Evolutionary conservation across 2,797 vertebrate genomes (phyloP).

Genomic region (Sphenodon punctatus): DNA sequence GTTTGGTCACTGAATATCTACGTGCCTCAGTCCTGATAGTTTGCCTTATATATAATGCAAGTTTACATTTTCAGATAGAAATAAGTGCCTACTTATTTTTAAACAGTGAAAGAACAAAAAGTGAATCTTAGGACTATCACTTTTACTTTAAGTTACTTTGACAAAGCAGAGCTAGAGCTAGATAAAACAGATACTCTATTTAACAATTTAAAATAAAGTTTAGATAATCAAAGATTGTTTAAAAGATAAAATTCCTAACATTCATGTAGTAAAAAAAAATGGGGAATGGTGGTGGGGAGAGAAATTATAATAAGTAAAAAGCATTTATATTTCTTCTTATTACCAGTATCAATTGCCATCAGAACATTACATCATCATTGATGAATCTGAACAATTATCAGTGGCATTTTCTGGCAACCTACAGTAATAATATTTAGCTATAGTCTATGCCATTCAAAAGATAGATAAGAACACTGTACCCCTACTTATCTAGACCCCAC

Average conservation of each 20-base stretch:
- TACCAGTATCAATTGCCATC: too few relatives aligned
- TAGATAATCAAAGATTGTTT: not conserved
- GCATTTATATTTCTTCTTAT: not conserved
- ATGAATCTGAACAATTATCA: too few relatives aligned
- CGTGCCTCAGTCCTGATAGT: constrained; percentile 9
- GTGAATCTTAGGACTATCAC: not conserved
- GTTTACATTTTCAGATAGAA: not conserved
- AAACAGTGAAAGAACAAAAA: not conserved
- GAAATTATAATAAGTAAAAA: not conserved
- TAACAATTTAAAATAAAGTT: not conserved
- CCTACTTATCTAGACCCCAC: too few relatives aligned
- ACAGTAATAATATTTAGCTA: not conserved
- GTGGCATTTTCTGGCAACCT: not conserved
- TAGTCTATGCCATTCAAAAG: not conserved
- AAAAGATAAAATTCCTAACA: not conserved
- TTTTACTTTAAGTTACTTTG: not conserved
- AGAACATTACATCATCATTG: too few relatives aligned
- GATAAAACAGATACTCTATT: not conserved
- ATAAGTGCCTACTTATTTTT: not conserved
- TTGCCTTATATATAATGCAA: constrained; percentile 4
- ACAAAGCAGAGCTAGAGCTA: not conserved
- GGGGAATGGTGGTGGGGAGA: too few relatives aligned
- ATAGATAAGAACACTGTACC: not conserved
- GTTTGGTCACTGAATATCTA: not conserved
- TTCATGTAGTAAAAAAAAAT: not conserved